A percentile compares a stretch with the other conserved stretches of the same genome.
phyloP scores from a whole-genome alignment of 2,113 vertebrate species.

The Ursus arctos region DNA sequence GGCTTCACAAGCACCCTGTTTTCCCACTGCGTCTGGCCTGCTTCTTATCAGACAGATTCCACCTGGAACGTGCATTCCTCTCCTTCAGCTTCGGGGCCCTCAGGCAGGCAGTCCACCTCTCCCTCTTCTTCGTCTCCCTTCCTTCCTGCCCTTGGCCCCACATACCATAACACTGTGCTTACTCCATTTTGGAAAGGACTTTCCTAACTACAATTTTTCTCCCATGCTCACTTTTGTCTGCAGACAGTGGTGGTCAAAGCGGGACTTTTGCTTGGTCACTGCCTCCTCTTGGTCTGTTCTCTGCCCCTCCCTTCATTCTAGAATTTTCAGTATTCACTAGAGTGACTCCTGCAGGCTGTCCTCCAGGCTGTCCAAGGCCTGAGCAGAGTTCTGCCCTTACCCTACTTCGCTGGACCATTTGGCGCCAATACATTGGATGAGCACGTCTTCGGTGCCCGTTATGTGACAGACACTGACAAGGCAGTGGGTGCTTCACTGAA shows the following conservation, averaged over 20 bases:
- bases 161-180: neutral
- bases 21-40: neutral
- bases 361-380: neutral
- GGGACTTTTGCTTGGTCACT: neutral
- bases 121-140: neutral
- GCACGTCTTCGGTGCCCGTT: neutral
- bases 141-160: too few relatives aligned
- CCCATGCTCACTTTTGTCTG: too few relatives aligned
- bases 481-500: neutral
- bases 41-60: neutral
- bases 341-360: neutral
- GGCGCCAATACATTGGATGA: neutral
- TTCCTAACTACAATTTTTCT: neutral
- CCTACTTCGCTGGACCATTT: neutral
- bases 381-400: neutral
- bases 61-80: neutral
- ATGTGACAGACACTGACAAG: neutral
- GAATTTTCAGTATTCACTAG: neutral
- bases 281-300: neutral
- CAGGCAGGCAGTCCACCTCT: neutral
- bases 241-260: too few relatives aligned
- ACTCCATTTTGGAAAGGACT: neutral
- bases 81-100: neutral
- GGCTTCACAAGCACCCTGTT: neutral
- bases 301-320: neutral